Evolutionary conservation across 2,888 invertebrate genomes (phyloP), one percentile per base, ranked within the genome.

Genomic region (Cheilosia impressa): DNA sequence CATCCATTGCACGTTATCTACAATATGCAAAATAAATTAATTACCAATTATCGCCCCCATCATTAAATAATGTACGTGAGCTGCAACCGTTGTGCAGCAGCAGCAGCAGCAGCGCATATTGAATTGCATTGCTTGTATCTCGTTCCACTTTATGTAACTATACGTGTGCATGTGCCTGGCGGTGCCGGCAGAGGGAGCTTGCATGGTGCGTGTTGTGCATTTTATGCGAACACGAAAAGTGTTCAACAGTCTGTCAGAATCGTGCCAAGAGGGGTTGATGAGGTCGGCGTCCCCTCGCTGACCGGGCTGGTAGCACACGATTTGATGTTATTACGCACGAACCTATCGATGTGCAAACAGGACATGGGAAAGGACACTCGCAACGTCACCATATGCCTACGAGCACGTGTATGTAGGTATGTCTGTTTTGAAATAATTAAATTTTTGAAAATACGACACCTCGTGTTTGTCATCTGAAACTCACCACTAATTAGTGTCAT

Each of bases 401-500:
- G 5, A 41, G 58, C 53, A 65, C 57, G 73, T 58, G 15, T 22
- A 50, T 31, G 50, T 15, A 43, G 53, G 57, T 50, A 43, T 81
- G 76, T 85, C 76, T 62, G 66, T 77, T 85, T 85, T 85, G 85
- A 87, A 87, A 87, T 87, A 88, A 88, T 88, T 87, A 87, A 88
- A 88, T 88, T 88, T 88, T 87, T 87, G 87, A 84, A 88, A 88
- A 87, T 87, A 87, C 87, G 88, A 88, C 87, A 87, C 88, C 87
- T 82, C 87, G 89, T 90, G 90, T 90, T 91, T 91, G 91, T 91
- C 91, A 91, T 90, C 90, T 89, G 90, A 90, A 90, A 89, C 90
- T 88, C 89, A 88, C 90, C 91, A 92, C 92, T 92, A 92, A 92
- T 92, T 92, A 91, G 92, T 91, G 91, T 91, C 92, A 92, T 92